Evolutionary conservation across 37 sponge, comb jelly and placozoan genomes (phyloP).

Genomic region (Halichondria panicea): DNA sequence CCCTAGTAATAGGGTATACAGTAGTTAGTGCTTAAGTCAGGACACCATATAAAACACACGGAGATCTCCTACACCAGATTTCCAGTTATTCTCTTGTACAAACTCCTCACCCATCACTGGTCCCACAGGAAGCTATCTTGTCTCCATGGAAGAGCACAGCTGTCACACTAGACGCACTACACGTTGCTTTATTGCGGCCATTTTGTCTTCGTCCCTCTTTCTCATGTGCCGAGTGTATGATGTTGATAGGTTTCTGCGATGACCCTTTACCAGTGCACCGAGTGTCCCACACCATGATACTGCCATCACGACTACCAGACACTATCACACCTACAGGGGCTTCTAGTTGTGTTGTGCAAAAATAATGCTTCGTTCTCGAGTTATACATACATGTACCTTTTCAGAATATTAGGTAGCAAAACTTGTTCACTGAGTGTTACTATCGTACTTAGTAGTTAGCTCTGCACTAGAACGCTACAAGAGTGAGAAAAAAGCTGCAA

Average conservation of each 20-base stretch:
- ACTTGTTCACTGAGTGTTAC: too few relatives aligned
- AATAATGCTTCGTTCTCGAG: too few relatives aligned
- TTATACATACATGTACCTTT: too few relatives aligned
- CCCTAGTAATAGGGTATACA: too few relatives aligned
- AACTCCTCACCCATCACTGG: conserved; percentile 69
- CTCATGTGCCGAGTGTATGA: conserved; percentile 4
- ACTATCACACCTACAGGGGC: conserved; percentile 74
- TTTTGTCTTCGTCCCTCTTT: neutral
- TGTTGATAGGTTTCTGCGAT: conserved; percentile 33
- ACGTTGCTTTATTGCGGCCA: neutral
- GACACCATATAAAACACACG: neutral
- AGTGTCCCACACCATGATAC: conserved; percentile 69
- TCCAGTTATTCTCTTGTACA: neutral
- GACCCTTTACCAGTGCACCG: conserved; percentile 35
- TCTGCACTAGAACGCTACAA: too few relatives aligned
- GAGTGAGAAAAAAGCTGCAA: too few relatives aligned
- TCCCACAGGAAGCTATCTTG: conserved; percentile 54
- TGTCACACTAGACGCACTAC: conserved; percentile 41
- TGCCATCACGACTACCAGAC: conserved; percentile 77
- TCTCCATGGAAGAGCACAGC: conserved; percentile 62
- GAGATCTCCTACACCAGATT: too few relatives aligned
- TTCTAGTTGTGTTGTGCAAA: too few relatives aligned
- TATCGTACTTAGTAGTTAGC: too few relatives aligned
- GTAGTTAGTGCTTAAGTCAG: too few relatives aligned
- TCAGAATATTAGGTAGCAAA: too few relatives aligned